Evolutionary conservation across 2,888 invertebrate genomes (phyloP).

Genomic region (Drosophila quinaria): DNA sequence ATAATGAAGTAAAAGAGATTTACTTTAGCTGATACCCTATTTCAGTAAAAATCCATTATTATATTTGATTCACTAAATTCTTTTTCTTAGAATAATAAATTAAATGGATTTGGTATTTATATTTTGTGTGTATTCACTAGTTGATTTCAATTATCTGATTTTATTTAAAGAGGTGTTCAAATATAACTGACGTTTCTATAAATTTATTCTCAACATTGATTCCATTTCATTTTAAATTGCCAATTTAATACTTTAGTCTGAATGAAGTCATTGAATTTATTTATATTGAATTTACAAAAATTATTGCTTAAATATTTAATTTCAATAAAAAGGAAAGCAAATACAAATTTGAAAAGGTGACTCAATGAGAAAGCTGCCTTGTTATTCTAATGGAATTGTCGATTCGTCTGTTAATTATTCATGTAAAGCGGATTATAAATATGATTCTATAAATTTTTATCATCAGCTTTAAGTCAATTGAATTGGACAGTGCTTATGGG

Average conservation of each 20-base stretch:
- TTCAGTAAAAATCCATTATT: background rate
- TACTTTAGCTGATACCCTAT: background rate
- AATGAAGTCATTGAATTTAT: background rate
- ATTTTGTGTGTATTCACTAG: background rate
- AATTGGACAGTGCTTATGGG: background rate
- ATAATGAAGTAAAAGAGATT: background rate
- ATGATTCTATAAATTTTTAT: conserved; percentile 34
- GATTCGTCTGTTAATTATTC: conserved; percentile 27
- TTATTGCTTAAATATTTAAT: conserved; percentile 13
- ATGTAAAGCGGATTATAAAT: conserved; percentile 45
- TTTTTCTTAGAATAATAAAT: background rate
- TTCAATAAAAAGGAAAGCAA: background rate
- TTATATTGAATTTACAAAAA: conserved; percentile 1
- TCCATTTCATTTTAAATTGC: background rate
- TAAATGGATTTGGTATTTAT: background rate
- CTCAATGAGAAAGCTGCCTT: background rate
- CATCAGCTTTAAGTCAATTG: conserved; percentile 26
- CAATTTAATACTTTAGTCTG: background rate
- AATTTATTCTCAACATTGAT: background rate
- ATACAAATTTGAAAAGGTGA: background rate
- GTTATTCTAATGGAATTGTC: background rate
- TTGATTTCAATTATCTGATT: background rate
- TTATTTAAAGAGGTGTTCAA: background rate
- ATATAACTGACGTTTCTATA: background rate
- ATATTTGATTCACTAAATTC: background rate